Evolutionary conservation across 2,888 invertebrate genomes (phyloP), one percentile per base, ranked within the genome.

Genomic region (Eristalis pertinax): DNA sequence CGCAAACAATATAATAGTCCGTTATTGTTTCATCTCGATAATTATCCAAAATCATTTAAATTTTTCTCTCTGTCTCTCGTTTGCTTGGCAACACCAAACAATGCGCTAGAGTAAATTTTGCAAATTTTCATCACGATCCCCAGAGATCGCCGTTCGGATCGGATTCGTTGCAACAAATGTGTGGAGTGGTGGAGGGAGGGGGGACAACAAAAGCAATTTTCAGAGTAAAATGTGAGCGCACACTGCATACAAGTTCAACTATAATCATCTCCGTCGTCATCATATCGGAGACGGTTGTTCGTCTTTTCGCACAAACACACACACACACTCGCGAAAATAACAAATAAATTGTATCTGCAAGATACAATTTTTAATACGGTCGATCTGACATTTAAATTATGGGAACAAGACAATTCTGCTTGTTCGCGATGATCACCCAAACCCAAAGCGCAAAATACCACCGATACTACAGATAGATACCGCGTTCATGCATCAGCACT

Each of bases 361-460:
- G 87, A 87, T 84, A 88, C 89, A 91, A 91, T 91, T 91, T 92
- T 92, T 89, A 92, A 91, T 92, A 92, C 92, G 92, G 91, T 91
- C 92, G 90, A 91, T 92, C 91, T 92, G 92, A 92, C 93, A 91
- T 90, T 91, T 92, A 92, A 92, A 92, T 92, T 92, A 92, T 92
- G 92, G 92, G 93, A 92, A 92, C 90, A 89, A 89, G 90, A 90
- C 90, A 90, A 89, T 89, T 90, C 89, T 89, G 89, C 35, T 80
- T 64, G 79, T 75, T 88, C 32, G 76, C 83, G 83, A 87, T 87
- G 83, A 87, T 87, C 87, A 75, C 79, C 84, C 70, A 87, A 87
- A 84, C 84, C 67, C 56, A 76, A 77, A 87, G 87, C 84, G 87
- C 79, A 87, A 87, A 87, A 87, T 87, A 87, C 83, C 87, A 76